Percentiles rank a stretch among this genome's conserved stretches.
Evolutionary conservation across 2,113 vertebrate genomes (phyloP).

Genomic region (Myotis brandtii): DNA sequence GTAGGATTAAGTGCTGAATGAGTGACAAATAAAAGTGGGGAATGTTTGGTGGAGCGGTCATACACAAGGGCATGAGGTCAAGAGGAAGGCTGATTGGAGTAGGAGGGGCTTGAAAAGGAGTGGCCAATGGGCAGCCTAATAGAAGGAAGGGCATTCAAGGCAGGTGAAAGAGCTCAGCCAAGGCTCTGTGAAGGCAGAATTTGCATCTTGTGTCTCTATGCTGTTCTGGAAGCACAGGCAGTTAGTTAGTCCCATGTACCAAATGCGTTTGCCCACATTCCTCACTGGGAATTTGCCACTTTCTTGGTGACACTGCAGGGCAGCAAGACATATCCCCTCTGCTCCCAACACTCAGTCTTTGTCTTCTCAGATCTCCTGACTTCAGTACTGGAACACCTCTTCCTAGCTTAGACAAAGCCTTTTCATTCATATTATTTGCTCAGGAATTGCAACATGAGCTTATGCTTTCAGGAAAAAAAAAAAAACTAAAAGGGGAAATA

Average conservation of each 20-base stretch:
- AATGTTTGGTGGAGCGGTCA: not conserved
- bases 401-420: not conserved
- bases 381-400: not conserved
- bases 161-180: not conserved
- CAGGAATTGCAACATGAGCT: not conserved
- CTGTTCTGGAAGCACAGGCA: not conserved
- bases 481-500: not conserved
- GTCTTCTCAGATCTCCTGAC: not conserved
- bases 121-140: rapidly evolving
- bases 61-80: not conserved
- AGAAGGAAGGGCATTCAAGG: not conserved
- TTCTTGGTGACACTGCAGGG: not conserved
- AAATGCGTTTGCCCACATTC: not conserved
- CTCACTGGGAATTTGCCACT: not conserved
- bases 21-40: not conserved
- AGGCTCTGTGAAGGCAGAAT: rapidly evolving
- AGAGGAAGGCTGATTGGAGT: not conserved
- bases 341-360: not conserved
- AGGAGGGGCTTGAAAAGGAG: not conserved
- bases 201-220: not conserved
- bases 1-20: not conserved
- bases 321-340: not conserved
- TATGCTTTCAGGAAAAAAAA: not conserved
- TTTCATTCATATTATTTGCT: not conserved
- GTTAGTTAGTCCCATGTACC: not conserved